phyloP scores from a whole-genome alignment of 2,113 vertebrate genomes.

The Blennius ocellaris region DNA sequence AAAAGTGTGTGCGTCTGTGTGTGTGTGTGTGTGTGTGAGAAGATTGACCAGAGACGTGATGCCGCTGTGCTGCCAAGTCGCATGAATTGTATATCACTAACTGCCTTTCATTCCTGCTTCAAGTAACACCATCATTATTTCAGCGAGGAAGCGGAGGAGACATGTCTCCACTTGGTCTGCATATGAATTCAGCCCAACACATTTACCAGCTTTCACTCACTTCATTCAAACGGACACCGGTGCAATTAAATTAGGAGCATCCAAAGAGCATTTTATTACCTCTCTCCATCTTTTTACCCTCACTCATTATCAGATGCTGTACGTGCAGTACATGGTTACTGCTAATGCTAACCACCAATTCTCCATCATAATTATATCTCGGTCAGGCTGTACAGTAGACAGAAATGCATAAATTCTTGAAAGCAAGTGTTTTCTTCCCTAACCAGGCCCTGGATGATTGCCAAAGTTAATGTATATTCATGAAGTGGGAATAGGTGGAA shows the following conservation, averaged over 20 bases:
- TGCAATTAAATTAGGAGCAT: slow-evolving; percentile 14
- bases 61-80: slow-evolving; percentile 52
- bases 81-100: slow-evolving; percentile 63
- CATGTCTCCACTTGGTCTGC: slow-evolving; percentile 20
- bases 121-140: slow-evolving; percentile 38
- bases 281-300: background rate
- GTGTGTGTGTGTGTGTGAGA: slow-evolving; percentile 16
- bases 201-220: background rate
- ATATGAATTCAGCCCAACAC: slow-evolving; percentile 10
- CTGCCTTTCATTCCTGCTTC: slow-evolving; percentile 52
- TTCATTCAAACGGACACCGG: slow-evolving; percentile 11
- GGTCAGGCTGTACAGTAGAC: slow-evolving; percentile 31
- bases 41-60: slow-evolving; percentile 52
- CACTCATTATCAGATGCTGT: background rate
- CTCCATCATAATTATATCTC: slow-evolving; percentile 16
- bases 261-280: background rate
- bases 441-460: slow-evolving; percentile 37
- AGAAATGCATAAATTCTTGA: slow-evolving; percentile 25
- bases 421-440: background rate
- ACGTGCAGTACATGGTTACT: background rate
- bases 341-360: background rate
- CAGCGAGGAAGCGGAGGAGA: slow-evolving; percentile 25
- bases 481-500: slow-evolving; percentile 66
- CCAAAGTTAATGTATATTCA: slow-evolving; percentile 66
- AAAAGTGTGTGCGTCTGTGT: slow-evolving; percentile 8